Conservation (phyloP, 1,140 invertebrate genomes). For the Dermatophagoides farinae region DNA sequence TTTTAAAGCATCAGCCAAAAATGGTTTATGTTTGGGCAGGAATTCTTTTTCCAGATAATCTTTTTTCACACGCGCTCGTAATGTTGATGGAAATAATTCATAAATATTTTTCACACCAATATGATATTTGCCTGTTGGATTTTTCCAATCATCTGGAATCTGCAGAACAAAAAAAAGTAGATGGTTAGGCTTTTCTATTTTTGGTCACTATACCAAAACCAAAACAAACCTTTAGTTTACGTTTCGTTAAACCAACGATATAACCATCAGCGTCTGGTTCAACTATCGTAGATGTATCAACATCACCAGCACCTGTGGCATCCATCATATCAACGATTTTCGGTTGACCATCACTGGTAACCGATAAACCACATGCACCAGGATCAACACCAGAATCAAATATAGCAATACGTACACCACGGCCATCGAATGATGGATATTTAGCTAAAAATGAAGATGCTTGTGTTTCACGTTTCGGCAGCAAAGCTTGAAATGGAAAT, state of each 20-base stretch:
- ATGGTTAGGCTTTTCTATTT: neutral
- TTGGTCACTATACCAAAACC: slow-evolving; percentile 1
- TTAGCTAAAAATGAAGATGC: slow-evolving; percentile 66
- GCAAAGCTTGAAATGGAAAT: slow-evolving; percentile 55
- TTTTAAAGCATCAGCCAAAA: slow-evolving; percentile 47
- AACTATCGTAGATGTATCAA: slow-evolving; percentile 63
- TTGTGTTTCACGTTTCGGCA: slow-evolving; percentile 90
- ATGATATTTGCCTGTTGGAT: slow-evolving; percentile 35
- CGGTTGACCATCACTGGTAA: slow-evolving; percentile 65
- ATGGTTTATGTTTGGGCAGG: slow-evolving; percentile 57
- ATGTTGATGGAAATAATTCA: slow-evolving; percentile 60
- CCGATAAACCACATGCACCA: slow-evolving; percentile 74
- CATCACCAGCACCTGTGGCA: slow-evolving; percentile 83
- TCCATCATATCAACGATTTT: slow-evolving; percentile 90
- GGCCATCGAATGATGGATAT: slow-evolving; percentile 79
- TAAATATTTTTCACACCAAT: slow-evolving; percentile 66
- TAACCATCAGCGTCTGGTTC: slow-evolving; percentile 42
- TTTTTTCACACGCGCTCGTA: slow-evolving; percentile 58
- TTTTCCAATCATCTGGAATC: slow-evolving; percentile 62
- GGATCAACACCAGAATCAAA: slow-evolving; percentile 96
- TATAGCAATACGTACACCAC: slow-evolving; percentile 74
- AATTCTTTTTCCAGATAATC: slow-evolving; percentile 62
- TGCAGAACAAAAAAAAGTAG: slow-evolving; percentile 24
- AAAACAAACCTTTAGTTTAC: slow-evolving; percentile 53
- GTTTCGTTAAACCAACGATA: slow-evolving; percentile 64